Evolutionary conservation across 2,797 vertebrate genomes (phyloP).

Genomic region (Hylomyscus alleni): DNA sequence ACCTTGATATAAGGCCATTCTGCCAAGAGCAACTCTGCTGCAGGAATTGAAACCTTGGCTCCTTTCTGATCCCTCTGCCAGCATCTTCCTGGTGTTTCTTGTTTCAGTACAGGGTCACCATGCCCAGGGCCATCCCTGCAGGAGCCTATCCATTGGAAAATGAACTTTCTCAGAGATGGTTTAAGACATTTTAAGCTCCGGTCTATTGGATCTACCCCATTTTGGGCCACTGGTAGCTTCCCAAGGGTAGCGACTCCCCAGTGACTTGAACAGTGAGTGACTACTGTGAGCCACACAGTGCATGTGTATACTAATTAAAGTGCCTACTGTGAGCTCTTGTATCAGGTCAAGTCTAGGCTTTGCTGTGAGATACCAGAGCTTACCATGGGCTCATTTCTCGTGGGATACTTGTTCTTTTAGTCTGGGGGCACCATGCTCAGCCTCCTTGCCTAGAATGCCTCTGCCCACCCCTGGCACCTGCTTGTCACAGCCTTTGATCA

Average conservation of each 20-base stretch:
- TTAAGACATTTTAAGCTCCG: not conserved
- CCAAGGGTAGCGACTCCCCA: not conserved
- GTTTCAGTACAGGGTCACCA: rapidly evolving
- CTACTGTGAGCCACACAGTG: not conserved
- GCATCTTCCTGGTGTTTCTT: not conserved
- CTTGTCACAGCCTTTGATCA: not conserved
- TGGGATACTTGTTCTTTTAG: not conserved
- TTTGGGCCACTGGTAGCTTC: not conserved
- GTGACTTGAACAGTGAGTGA: not conserved
- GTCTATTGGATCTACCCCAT: not conserved
- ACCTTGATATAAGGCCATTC: rapidly evolving
- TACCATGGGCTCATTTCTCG: not conserved
- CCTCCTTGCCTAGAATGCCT: not conserved
- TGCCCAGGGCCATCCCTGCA: not conserved
- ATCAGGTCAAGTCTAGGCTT: not conserved
- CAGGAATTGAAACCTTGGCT: rapidly evolving
- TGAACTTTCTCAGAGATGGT: not conserved
- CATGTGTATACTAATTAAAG: no score
- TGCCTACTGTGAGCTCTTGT: not conserved
- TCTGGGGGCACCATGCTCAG: rapidly evolving
- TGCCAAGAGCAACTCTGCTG: not conserved
- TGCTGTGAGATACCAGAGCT: rapidly evolving
- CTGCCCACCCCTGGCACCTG: no score
- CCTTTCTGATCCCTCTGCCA: not conserved
- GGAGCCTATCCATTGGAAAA: no score